These are phyloP conservation scores for Ophthalmolycus amberensis DNA, from an alignment of 2,113 vertebrate genomes.

Conservation along the genomic window DNA sequence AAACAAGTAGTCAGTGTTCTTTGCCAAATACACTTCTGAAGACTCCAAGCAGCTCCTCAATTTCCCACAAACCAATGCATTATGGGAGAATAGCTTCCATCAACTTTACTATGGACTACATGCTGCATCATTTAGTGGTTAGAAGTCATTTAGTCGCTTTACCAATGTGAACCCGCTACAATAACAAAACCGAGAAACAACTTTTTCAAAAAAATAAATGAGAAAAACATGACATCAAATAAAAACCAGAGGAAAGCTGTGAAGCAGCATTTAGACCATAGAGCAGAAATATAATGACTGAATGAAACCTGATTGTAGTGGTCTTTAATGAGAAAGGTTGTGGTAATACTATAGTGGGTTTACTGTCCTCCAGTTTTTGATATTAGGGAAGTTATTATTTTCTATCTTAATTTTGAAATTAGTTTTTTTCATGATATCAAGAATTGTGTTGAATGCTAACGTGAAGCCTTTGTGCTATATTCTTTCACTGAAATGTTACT, in stretches of 20 bases:
- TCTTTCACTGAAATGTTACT: not conserved
- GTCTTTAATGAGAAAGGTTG: not conserved
- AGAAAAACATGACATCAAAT: not conserved
- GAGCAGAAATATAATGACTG: not conserved
- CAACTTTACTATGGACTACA: not conserved
- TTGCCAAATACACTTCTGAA: not conserved
- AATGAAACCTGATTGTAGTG: not conserved
- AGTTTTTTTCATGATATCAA: not conserved
- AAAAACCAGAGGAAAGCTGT: not conserved
- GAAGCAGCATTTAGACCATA: not conserved
- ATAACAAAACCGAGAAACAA: too few relatives aligned
- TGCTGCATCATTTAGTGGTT: not conserved
- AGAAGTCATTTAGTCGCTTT: not conserved
- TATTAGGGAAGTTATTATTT: not conserved
- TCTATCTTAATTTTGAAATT: not conserved
- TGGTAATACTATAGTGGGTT: not conserved
- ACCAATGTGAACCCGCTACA: not conserved
- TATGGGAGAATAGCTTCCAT: not conserved
- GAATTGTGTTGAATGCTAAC: too few relatives aligned
- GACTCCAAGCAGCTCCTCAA: not conserved
- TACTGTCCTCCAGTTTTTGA: not conserved
- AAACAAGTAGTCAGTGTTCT: too few relatives aligned
- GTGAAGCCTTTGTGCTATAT: too few relatives aligned
- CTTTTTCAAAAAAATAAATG: not conserved
- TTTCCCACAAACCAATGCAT: constrained; percentile 1